phyloP scores from a whole-genome alignment of 2,797 vertebrate genomes.

The Enoplosus armatus region DNA sequence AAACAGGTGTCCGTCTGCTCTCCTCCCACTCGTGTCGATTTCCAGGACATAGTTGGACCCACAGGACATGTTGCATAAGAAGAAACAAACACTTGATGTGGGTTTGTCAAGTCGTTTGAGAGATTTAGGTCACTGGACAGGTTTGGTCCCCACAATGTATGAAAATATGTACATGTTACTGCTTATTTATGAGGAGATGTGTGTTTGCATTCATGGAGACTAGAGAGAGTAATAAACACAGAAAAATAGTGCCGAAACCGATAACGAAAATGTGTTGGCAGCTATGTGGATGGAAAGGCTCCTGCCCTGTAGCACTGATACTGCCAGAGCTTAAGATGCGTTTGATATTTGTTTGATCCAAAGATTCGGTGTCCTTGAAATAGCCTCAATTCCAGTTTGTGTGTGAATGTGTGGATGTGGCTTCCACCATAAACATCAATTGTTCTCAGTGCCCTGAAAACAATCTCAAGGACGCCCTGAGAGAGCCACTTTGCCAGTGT shows the following conservation, averaged over 20 bases:
- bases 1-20: constrained; percentile 53
- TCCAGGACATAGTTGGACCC: constrained; percentile 33
- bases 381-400: neutral
- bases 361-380: constrained; percentile 18
- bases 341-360: constrained; percentile 23
- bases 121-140: neutral
- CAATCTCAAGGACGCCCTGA: constrained; percentile 54
- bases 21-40: constrained; percentile 49
- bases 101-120: neutral
- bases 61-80: constrained; percentile 26
- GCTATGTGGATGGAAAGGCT: neutral
- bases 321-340: neutral
- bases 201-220: neutral
- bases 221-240: neutral
- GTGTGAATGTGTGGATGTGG: constrained; percentile 21
- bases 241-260: neutral
- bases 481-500: neutral
- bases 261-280: neutral
- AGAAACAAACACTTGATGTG: constrained; percentile 17
- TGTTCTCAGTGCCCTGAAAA: constrained; percentile 29
- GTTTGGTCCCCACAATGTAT: neutral
- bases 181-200: constrained; percentile 1
- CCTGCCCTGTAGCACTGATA: neutral
- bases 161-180: neutral
- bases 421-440: neutral